Conservation (phyloP, 1,140 invertebrate genomes). For the Sarcophaga peregrina region DNA sequence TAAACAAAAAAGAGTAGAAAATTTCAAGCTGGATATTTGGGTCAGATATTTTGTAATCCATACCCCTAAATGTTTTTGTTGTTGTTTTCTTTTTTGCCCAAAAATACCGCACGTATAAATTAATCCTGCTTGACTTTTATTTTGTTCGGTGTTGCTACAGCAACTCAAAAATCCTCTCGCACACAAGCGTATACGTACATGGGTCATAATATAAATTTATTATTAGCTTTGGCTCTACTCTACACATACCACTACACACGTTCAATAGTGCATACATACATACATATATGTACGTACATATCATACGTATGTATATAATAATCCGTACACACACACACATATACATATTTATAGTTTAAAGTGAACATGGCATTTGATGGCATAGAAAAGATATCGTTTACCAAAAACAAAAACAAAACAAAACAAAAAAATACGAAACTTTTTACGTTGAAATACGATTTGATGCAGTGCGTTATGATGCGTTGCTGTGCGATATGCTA, state of each 20-base stretch:
- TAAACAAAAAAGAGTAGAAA: too few relatives aligned
- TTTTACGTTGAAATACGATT: not conserved
- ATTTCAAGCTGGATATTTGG: too few relatives aligned
- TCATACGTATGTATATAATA: not conserved
- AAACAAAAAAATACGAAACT: too few relatives aligned
- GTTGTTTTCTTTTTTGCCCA: not conserved
- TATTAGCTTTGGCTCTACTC: conserved; percentile 23
- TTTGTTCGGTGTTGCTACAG: not conserved
- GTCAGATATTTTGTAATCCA: conserved; percentile 1
- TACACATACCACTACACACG: too few relatives aligned
- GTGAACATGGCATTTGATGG: conserved; percentile 28
- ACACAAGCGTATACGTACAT: too few relatives aligned
- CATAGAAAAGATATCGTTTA: not conserved
- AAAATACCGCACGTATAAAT: conserved; percentile 36
- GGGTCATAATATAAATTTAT: conserved; percentile 41
- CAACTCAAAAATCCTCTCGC: not conserved
- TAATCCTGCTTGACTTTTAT: conserved; percentile 40
- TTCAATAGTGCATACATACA: not conserved
- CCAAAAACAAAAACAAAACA: not conserved
- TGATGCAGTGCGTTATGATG: not conserved
- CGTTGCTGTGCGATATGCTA: not conserved
- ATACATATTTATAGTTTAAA: not conserved
- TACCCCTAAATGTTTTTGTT: not conserved
- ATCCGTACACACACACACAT: too few relatives aligned
- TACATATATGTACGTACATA: not conserved